phyloP scores from a whole-genome alignment of 2,888 invertebrate genomes.

The Philereme vetulata region DNA sequence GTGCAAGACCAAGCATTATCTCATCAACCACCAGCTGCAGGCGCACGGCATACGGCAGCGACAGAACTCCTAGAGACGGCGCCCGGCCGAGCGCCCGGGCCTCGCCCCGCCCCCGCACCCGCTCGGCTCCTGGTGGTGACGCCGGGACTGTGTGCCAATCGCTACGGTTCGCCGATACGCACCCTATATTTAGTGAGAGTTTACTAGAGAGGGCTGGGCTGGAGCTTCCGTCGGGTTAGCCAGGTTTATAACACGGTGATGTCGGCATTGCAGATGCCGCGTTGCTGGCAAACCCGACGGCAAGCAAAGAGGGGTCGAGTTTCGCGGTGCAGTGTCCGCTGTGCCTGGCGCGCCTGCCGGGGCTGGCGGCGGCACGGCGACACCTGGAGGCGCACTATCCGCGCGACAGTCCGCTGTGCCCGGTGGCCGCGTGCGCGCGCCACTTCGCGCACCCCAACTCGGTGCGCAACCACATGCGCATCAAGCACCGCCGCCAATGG shows the following conservation, averaged over 20 bases:
- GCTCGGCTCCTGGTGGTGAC: conserved; percentile 57
- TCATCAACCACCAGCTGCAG: conserved; percentile 90
- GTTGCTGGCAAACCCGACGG: conserved; percentile 53
- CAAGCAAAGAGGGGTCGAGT: conserved; percentile 40
- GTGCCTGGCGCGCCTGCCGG: conserved; percentile 87
- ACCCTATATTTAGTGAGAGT: conserved; percentile 68
- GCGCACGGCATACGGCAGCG: conserved; percentile 89
- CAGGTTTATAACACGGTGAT: conserved; percentile 67
- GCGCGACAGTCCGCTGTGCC: conserved; percentile 92
- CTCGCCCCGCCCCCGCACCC: conserved; percentile 50
- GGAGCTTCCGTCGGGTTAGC: conserved; percentile 60
- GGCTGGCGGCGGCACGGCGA: conserved; percentile 87
- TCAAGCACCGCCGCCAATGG: conserved; percentile 92
- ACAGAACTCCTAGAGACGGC: conserved; percentile 82
- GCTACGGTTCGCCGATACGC: conserved; percentile 46
- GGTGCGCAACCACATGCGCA: conserved; percentile 93
- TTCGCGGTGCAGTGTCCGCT: conserved; percentile 86
- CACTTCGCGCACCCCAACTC: conserved; percentile 93
- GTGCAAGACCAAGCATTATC: conserved; percentile 90
- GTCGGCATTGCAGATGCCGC: conserved; percentile 86
- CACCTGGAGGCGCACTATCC: conserved; percentile 94
- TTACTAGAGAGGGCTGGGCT: conserved; percentile 54
- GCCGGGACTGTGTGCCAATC: conserved; percentile 35
- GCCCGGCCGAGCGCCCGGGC: conserved; percentile 64
- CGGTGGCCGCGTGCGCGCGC: conserved; percentile 89